Conservation (phyloP, 2,888 invertebrate genomes). For the Alsophila aescularia region DNA sequence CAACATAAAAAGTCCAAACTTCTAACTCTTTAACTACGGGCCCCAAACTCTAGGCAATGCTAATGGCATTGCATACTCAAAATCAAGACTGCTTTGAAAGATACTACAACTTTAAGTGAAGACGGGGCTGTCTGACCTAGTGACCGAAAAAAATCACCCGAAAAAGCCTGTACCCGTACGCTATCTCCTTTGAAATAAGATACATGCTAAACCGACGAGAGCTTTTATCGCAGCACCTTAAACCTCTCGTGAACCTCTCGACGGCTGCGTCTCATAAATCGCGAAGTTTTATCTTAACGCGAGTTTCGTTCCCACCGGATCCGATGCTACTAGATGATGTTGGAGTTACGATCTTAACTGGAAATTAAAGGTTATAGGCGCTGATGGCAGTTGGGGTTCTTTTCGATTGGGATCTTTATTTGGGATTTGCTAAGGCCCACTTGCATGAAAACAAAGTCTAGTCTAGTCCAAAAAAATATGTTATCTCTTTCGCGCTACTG, state of each 20-base stretch:
- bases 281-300: conserved; percentile 38
- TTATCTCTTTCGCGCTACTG: too few relatives aligned
- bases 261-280: conserved; percentile 37
- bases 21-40: too few relatives aligned
- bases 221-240: conserved; percentile 33
- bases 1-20: too few relatives aligned
- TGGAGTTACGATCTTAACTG: neutral
- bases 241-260: conserved; percentile 30
- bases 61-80: too few relatives aligned
- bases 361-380: conserved; percentile 2
- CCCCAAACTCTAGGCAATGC: too few relatives aligned
- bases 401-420: neutral
- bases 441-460: too few relatives aligned
- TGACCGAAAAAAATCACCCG: too few relatives aligned
- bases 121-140: too few relatives aligned
- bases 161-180: neutral
- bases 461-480: too few relatives aligned
- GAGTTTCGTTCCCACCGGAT: conserved; percentile 17
- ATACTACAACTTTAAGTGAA: too few relatives aligned
- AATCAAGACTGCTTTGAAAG: too few relatives aligned
- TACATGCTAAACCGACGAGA: conserved; percentile 21
- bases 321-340: conserved; percentile 11
- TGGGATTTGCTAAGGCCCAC: neutral
- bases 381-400: neutral
- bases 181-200: neutral